Evolutionary conservation across 2,113 vertebrate species (phyloP), one percentile per base, ranked within the genome.

Genomic region (Nothobranchius furzeri): DNA sequence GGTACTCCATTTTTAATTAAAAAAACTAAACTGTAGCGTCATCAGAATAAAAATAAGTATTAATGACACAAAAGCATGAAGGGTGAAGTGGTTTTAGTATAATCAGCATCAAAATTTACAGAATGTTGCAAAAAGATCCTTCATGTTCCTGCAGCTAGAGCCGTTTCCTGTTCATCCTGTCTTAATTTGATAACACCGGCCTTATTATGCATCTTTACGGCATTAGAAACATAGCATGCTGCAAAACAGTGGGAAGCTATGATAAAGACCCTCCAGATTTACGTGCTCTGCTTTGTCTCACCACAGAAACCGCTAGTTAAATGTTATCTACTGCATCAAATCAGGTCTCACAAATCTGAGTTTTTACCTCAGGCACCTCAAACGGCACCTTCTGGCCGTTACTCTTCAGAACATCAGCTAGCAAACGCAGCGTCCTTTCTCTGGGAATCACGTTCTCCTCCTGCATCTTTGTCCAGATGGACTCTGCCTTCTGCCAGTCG

Each of bases 381-480:
- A 96, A 96, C 13, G 95, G 95, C 85, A 98, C 94, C 82, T 94
- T 88, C 72, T 96, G 94, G 76, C 91, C 93, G 69, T 91, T 95
- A 25, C n/a, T 91, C 82, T 83, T 89, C 57, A 97, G 82, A 79
- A 97, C 93, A 40, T 90, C 82, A 10, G 95, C 94, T 67, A 99
- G 87, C 37, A 98, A 72, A 3, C 15, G 74, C 12, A 96, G 85
- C 0, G 96, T 98, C 83, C 89, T 94, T 53, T 93, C 94, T 52
- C 94, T 93, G 53, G 96, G 96, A 89, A 96, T 91, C 68, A 96
- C 6, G 70, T 95, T 97, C 90, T 99, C 97, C 80, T 99, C 96
- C 84, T 98, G 95, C 88, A 99, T 98, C 93, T 98, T 98, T 51
- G 90, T 96, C 97, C 96, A 99, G 53, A 84, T 25, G 7, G 88